phyloP scores from a whole-genome alignment of 2,888 invertebrate genomes.

The Chrysina gloriosa region DNA sequence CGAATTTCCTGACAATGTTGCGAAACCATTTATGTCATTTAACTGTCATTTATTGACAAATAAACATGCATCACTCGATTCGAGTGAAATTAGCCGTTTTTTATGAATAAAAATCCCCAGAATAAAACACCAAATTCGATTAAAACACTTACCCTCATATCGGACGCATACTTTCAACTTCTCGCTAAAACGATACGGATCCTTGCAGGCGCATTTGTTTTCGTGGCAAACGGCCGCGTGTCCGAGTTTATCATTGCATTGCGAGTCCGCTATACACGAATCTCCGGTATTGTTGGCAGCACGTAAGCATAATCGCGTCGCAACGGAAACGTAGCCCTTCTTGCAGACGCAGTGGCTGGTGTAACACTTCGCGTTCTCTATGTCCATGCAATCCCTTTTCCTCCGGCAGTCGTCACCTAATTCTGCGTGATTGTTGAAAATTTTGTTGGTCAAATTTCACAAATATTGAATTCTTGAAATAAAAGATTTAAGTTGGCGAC shows the following conservation, averaged over 20 bases:
- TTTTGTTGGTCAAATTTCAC: too few relatives aligned
- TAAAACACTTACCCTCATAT: constrained; percentile 26
- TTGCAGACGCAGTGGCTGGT: constrained; percentile 53
- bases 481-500: too few relatives aligned
- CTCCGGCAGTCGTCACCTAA: constrained; percentile 53
- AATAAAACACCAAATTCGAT: not conserved
- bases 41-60: too few relatives aligned
- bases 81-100: too few relatives aligned
- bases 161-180: constrained; percentile 52
- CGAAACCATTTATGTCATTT: too few relatives aligned
- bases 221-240: constrained; percentile 51
- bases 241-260: constrained; percentile 54
- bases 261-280: constrained; percentile 53
- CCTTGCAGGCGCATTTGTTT: constrained; percentile 54
- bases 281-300: constrained; percentile 49
- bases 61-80: too few relatives aligned
- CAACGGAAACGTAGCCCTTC: constrained; percentile 49
- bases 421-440: too few relatives aligned
- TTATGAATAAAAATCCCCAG: not conserved
- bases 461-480: too few relatives aligned
- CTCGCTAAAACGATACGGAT: constrained; percentile 53
- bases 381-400: constrained; percentile 53
- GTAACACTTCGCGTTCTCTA: constrained; percentile 50
- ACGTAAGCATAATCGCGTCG: constrained; percentile 52
- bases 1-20: too few relatives aligned